Conservation (phyloP, 2,888 invertebrate genomes). For the Balanococcus diminutus region DNA sequence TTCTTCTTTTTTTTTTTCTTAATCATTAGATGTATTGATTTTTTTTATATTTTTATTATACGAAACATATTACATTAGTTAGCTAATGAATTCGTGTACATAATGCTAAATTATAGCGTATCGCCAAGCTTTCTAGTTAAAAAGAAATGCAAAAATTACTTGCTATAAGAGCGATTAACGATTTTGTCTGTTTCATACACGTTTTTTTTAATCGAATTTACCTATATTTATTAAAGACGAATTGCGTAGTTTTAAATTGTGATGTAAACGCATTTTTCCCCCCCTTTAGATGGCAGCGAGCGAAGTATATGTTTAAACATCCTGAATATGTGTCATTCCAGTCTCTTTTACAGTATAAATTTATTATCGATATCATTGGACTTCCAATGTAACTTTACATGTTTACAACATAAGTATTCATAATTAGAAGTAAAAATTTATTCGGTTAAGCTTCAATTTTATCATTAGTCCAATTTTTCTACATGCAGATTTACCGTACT, state of each 20-base stretch:
- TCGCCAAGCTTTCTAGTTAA: not conserved
- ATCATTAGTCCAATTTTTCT: constrained; percentile 48
- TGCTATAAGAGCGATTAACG: not conserved
- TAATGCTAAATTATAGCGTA: constrained; percentile 18
- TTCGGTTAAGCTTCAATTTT: constrained; percentile 35
- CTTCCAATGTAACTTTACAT: constrained; percentile 29
- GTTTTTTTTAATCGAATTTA: not conserved
- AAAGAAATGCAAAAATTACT: not conserved
- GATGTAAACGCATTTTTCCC: not conserved
- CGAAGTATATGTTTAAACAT: not conserved
- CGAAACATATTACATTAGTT: constrained; percentile 12
- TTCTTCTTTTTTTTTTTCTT: not conserved
- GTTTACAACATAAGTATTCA: constrained; percentile 12
- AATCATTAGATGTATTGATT: not conserved
- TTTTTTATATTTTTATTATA: constrained; percentile 43
- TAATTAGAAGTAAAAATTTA: constrained; percentile 17
- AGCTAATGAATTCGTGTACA: constrained; percentile 30
- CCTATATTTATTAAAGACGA: not conserved
- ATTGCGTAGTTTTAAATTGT: not conserved
- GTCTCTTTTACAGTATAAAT: not conserved
- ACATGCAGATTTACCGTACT: constrained; percentile 47
- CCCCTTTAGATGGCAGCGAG: not conserved
- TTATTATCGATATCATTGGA: constrained; percentile 16
- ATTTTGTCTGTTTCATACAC: not conserved
- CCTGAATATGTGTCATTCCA: constrained; percentile 1